These are phyloP conservation scores for Zenarchopterus dispar DNA, from an alignment of 2,797 vertebrate genomes.

Conservation along the genomic window DNA sequence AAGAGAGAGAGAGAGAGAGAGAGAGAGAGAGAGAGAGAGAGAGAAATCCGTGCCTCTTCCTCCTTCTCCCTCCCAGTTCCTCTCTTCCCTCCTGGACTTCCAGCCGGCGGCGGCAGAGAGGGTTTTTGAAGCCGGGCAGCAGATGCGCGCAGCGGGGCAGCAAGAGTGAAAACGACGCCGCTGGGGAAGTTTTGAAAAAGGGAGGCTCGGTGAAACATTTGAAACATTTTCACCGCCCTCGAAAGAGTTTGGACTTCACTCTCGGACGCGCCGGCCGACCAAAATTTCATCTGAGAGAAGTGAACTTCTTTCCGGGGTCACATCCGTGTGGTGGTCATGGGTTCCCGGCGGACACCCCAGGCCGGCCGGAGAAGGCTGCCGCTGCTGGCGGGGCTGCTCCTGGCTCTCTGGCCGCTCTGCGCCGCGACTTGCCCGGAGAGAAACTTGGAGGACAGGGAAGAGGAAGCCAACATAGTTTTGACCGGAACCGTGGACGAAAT, in stretches of 20 bases:
- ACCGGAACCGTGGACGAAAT: conserved; percentile 98
- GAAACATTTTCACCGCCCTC: conserved; percentile 8
- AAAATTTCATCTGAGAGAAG: conserved; percentile 43
- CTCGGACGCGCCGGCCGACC: conserved; percentile 2
- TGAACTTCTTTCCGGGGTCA: conserved; percentile 37
- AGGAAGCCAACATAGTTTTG: conserved; percentile 94
- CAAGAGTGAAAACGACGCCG: conserved; percentile 53
- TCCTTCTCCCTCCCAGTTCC: conserved; percentile 52
- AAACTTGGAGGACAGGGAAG: conserved; percentile 90
- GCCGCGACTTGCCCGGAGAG: conserved; percentile 88
- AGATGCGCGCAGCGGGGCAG: conserved; percentile 70
- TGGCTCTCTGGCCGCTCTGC: conserved; percentile 74
- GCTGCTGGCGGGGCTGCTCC: conserved; percentile 62
- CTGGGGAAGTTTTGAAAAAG: conserved; percentile 57
- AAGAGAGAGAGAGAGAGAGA: conserved; percentile 23
- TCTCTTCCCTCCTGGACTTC: conserved; percentile 69
- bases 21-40: conserved; percentile 50
- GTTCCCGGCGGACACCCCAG: conserved; percentile 65
- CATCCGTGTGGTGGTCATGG: conserved; percentile 75
- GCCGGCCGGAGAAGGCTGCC: conserved; percentile 73
- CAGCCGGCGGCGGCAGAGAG: conserved; percentile 77
- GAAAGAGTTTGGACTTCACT: conserved; percentile 46
- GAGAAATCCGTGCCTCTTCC: conserved; percentile 47
- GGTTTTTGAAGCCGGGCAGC: conserved; percentile 68
- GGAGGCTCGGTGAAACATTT: conserved; percentile 17